Conservation (phyloP, 2,888 invertebrate species). For the Cerceris rybyensis region DNA sequence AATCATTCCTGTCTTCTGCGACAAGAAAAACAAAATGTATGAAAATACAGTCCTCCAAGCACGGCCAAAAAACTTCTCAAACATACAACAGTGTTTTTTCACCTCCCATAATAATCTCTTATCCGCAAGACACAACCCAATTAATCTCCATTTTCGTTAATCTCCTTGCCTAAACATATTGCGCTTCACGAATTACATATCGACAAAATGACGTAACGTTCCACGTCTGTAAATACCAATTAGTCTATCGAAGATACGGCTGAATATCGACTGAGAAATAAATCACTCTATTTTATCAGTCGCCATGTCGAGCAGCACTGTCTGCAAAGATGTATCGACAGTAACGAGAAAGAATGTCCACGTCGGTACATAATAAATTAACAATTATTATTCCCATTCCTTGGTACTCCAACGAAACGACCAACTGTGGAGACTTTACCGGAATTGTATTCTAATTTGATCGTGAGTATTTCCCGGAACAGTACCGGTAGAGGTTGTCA, state of each 20-base stretch:
- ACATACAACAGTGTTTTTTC: too few relatives aligned
- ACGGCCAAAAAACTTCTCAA: too few relatives aligned
- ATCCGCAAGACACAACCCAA: conserved; percentile 3
- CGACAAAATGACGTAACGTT: conserved; percentile 19
- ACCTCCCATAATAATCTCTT: conserved; percentile 7
- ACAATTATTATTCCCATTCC: too few relatives aligned
- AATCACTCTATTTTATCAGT: conserved; percentile 11
- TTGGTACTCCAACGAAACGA: too few relatives aligned
- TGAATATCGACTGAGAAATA: conserved; percentile 11
- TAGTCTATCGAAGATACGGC: conserved; percentile 11
- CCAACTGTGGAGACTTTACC: too few relatives aligned
- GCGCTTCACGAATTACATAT: conserved; percentile 18
- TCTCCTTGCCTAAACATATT: conserved; percentile 17
- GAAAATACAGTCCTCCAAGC: too few relatives aligned
- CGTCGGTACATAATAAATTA: too few relatives aligned
- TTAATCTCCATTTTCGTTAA: conserved; percentile 22
- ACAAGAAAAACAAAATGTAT: too few relatives aligned
- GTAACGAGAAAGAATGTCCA: background rate
- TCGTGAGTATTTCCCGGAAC: background rate
- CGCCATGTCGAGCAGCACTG: background rate
- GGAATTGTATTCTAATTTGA: background rate
- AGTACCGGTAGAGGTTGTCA: background rate
- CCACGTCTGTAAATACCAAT: conserved; percentile 26
- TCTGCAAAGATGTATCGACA: background rate
- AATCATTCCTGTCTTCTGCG: too few relatives aligned